These are phyloP conservation scores for Aromia moschata DNA, from an alignment of 2,888 invertebrate genomes.

Conservation along the genomic window DNA sequence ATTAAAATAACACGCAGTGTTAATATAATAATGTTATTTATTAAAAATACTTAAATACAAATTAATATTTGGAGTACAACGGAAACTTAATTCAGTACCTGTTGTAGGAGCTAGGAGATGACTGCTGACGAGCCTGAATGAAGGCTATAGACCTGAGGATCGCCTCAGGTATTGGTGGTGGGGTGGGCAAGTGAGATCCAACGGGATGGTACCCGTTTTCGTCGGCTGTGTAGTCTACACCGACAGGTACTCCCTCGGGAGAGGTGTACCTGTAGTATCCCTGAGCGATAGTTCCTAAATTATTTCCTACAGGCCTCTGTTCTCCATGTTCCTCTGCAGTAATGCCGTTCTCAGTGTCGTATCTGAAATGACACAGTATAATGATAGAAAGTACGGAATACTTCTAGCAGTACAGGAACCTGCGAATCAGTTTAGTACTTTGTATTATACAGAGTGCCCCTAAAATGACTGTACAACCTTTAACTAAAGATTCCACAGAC, in stretches of 20 bases:
- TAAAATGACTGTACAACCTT: no score
- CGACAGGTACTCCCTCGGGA: slow-evolving; percentile 65
- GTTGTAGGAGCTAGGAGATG: background rate
- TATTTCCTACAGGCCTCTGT: slow-evolving; percentile 54
- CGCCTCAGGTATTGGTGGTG: slow-evolving; percentile 14
- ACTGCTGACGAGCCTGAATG: background rate
- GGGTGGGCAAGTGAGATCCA: slow-evolving; percentile 16
- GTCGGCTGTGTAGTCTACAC: slow-evolving; percentile 21
- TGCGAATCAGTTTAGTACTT: no score
- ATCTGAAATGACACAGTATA: no score
- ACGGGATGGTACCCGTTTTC: slow-evolving; percentile 28
- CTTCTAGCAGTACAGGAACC: no score
- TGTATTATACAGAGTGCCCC: no score
- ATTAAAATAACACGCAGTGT: no score
- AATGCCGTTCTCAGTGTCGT: slow-evolving; percentile 28
- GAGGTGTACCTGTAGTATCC: slow-evolving; percentile 69
- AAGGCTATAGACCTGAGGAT: slow-evolving; percentile 7
- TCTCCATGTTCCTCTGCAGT: slow-evolving; percentile 16
- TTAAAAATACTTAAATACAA: no score
- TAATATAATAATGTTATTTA: no score
- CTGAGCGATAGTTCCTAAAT: slow-evolving; percentile 77
- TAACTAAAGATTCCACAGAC: no score
- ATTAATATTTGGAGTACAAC: no score
- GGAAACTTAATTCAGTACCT: background rate
- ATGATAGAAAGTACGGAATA: no score